Evolutionary conservation across 2,888 invertebrate genomes (phyloP).

Genomic region (Ophion costatus): DNA sequence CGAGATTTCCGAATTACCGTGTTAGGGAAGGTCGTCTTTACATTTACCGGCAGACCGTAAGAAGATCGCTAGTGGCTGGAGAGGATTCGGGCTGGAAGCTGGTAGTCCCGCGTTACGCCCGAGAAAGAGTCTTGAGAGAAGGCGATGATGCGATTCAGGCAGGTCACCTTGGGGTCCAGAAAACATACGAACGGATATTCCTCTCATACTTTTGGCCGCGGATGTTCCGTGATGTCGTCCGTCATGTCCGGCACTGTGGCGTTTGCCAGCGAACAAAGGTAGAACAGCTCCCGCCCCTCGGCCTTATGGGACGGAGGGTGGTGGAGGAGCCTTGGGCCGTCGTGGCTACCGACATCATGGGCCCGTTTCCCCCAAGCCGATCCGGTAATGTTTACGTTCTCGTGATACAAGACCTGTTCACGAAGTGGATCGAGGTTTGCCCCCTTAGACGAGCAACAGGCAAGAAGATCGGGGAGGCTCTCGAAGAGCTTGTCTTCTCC

Average conservation of each 20-base stretch:
- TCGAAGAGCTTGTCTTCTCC: too few relatives aligned
- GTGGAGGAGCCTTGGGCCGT: constrained; percentile 59
- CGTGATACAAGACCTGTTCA: constrained; percentile 59
- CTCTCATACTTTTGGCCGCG: constrained; percentile 69
- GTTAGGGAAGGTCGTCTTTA: too few relatives aligned
- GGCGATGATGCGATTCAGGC: constrained; percentile 26
- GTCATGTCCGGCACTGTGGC: constrained; percentile 41
- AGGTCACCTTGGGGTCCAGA: constrained; percentile 63
- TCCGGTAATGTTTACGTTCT: constrained; percentile 56
- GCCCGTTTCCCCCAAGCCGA: constrained; percentile 59
- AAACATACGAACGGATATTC: constrained; percentile 23
- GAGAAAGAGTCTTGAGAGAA: constrained; percentile 11
- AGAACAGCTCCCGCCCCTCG: constrained; percentile 3
- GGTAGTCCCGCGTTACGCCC: constrained; percentile 43
- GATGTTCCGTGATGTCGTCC: constrained; percentile 33
- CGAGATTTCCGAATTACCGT: too few relatives aligned
- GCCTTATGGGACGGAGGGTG: constrained; percentile 15
- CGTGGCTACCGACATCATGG: too few relatives aligned
- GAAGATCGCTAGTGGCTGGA: too few relatives aligned
- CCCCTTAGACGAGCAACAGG: constrained; percentile 58
- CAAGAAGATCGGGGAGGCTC: neutral
- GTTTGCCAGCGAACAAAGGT: constrained; percentile 51
- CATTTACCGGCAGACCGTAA: too few relatives aligned
- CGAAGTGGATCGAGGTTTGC: constrained; percentile 63
- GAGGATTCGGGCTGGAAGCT: constrained; percentile 55